Conservation (phyloP, 2,113 vertebrate genomes). For the Leptodactylus fuscus region DNA sequence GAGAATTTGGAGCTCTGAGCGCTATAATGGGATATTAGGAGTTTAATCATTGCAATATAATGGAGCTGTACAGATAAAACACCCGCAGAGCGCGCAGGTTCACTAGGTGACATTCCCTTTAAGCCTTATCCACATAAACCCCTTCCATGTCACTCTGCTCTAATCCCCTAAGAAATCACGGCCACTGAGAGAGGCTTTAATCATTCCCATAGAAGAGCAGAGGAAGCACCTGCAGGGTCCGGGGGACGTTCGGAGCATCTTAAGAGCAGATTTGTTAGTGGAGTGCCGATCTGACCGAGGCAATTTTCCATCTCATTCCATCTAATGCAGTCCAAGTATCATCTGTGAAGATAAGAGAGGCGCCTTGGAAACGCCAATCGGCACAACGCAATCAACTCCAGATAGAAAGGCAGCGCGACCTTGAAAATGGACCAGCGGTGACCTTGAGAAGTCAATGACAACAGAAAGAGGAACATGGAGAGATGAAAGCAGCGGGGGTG, state of each 20-base stretch:
- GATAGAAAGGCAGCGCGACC: slow-evolving; percentile 40
- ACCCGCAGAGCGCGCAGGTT: not conserved
- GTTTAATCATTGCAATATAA: not conserved
- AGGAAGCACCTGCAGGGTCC: not conserved
- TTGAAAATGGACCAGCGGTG: slow-evolving; percentile 1
- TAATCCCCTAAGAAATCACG: not conserved
- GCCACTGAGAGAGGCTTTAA: slow-evolving; percentile 21
- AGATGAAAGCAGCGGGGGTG: not conserved
- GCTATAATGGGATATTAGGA: too few species aligned
- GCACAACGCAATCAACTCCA: not conserved
- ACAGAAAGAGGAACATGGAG: not conserved
- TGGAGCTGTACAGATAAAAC: not conserved
- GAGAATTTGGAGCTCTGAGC: not conserved
- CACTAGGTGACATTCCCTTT: not conserved
- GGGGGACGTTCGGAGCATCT: slow-evolving; percentile 25
- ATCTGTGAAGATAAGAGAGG: slow-evolving; percentile 35
- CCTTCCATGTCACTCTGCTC: not conserved
- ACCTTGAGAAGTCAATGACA: slow-evolving; percentile 2
- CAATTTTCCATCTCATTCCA: slow-evolving; percentile 48
- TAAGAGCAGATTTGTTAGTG: slow-evolving; percentile 36
- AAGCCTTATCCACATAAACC: not conserved
- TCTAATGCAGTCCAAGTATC: slow-evolving; percentile 47
- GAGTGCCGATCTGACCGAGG: slow-evolving; percentile 7
- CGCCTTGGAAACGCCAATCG: not conserved
- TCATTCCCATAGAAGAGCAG: slow-evolving; percentile 22